Evolutionary conservation across 2,888 invertebrate species (phyloP), one percentile per base, ranked within the genome.

Genomic region (Odontomyia ornata): DNA sequence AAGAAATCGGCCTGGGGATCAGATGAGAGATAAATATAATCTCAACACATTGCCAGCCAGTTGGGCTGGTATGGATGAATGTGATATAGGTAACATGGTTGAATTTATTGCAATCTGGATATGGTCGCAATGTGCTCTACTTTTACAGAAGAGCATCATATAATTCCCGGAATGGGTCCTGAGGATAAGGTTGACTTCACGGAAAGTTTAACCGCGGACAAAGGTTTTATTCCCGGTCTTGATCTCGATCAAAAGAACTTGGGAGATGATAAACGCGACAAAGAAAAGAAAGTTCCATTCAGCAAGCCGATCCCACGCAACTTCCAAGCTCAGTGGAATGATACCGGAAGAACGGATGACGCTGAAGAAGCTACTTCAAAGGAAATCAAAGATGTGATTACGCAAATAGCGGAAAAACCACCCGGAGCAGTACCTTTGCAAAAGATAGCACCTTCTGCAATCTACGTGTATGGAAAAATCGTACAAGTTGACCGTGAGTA

Each of bases 1-100:
- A 1, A 89, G 99, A 80, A 99, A 99, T 88, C 91, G 99, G 67
- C 99, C 99, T 0, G 99, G 99, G 23, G 99, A 99, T 88, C 91
- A 93, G 77, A 98, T 99, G 96, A 91, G 98, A 84, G 99, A 99
- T 86, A 97, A 98, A 87, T 99, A 98, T 86, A 97, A 98, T 87
- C 89, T 98, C 79, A 98, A 98, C 84, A 96, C 95, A 15, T 88
- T 97, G 78, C 96, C 97, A 23, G 93, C 94, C 71, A 95, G 96
- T 78, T 89, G 91, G 78, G 90, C 91, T n/a, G 92, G 92, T 0
- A 82, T 91, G 73, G 93, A 93, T 81, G 93, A 93, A 82, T 89
- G 91, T 79, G 93, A 93, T 85, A 89, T 92, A 79, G 91, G 91
- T 89, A 86, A 73, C 0, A 65, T 15, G 1, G 18, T 52, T n/a